These are phyloP conservation scores for Scomber scombrus DNA, from an alignment of 2,113 vertebrate genomes.

Conservation along the genomic window DNA sequence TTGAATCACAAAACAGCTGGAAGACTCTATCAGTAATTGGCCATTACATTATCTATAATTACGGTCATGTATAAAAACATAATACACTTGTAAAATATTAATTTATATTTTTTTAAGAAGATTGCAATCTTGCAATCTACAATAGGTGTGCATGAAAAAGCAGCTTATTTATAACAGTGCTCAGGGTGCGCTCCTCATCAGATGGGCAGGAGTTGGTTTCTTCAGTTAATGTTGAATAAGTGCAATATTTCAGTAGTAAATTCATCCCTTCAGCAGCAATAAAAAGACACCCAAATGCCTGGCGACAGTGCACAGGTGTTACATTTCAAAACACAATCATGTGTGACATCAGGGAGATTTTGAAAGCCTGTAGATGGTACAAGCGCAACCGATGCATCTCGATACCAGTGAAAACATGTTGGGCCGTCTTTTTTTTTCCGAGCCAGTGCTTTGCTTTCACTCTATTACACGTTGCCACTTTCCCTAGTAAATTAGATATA, in stretches of 20 bases:
- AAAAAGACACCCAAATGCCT: conserved; percentile 50
- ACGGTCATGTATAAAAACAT: not conserved
- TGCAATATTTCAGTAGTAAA: conserved; percentile 5
- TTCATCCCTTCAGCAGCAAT: conserved; percentile 41
- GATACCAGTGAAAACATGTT: conserved; percentile 14
- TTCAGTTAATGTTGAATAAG: conserved; percentile 19
- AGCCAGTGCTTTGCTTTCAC: conserved; percentile 19
- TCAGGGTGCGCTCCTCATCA: conserved; percentile 8
- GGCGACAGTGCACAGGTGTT: conserved; percentile 48
- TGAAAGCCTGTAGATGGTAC: conserved; percentile 24
- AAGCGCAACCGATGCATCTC: not conserved
- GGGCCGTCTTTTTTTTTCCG: conserved; percentile 3
- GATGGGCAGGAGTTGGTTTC: conserved; percentile 7
- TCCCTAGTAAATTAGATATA: conserved; percentile 52
- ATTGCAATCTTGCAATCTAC: conserved; percentile 11
- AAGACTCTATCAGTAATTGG: conserved; percentile 15
- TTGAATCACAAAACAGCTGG: conserved; percentile 17
- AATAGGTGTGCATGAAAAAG: conserved; percentile 30
- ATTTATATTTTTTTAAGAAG: conserved; percentile 13
- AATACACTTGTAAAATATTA: conserved; percentile 27
- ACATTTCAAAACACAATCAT: conserved; percentile 39
- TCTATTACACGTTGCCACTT: conserved; percentile 16
- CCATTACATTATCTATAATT: conserved; percentile 16
- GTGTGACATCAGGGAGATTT: conserved; percentile 55
- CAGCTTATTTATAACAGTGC: conserved; percentile 12